Evolutionary conservation across 2,888 invertebrate species (phyloP).

Genomic region (Parthenolecanium corni): DNA sequence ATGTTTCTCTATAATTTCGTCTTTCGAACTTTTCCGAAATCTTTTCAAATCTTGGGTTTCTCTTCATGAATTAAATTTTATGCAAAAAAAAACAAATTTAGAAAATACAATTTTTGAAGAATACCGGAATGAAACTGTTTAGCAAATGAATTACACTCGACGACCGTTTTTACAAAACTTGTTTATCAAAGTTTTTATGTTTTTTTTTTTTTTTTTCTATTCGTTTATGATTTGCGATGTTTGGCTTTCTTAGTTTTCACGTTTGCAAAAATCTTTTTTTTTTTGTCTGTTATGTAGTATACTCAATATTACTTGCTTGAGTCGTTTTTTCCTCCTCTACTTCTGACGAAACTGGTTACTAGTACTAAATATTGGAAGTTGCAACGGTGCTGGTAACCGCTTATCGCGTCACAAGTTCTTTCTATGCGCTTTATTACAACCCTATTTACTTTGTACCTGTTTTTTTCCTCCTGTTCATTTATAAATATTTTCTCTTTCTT

Average conservation of each 20-base stretch:
- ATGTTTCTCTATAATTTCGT: conserved; percentile 13
- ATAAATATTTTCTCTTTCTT: not conserved
- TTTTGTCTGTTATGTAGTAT: not conserved
- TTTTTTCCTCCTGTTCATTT: not conserved
- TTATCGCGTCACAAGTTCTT: conserved; percentile 19
- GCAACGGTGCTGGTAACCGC: conserved; percentile 25
- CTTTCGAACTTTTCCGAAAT: conserved; percentile 1
- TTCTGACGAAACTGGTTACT: conserved; percentile 8
- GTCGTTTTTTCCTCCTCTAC: not conserved
- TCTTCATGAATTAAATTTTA: too few relatives aligned
- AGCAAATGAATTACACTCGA: too few relatives aligned
- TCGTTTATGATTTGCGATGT: too few relatives aligned
- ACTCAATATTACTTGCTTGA: not conserved
- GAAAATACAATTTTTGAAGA: too few relatives aligned
- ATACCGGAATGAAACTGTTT: too few relatives aligned
- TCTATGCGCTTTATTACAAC: conserved; percentile 8
- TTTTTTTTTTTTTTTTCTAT: too few relatives aligned
- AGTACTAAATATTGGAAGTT: conserved; percentile 15
- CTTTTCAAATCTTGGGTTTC: not conserved
- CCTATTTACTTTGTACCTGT: not conserved
- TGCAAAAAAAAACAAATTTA: too few relatives aligned
- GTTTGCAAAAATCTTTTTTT: too few relatives aligned
- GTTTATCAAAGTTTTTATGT: too few relatives aligned
- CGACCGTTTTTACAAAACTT: too few relatives aligned
- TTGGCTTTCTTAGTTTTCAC: too few relatives aligned